Percentiles rank a stretch among this genome's conserved stretches.
phyloP scores from a whole-genome alignment of 2,888 invertebrate genomes.

The Macrophya alboannulata region DNA sequence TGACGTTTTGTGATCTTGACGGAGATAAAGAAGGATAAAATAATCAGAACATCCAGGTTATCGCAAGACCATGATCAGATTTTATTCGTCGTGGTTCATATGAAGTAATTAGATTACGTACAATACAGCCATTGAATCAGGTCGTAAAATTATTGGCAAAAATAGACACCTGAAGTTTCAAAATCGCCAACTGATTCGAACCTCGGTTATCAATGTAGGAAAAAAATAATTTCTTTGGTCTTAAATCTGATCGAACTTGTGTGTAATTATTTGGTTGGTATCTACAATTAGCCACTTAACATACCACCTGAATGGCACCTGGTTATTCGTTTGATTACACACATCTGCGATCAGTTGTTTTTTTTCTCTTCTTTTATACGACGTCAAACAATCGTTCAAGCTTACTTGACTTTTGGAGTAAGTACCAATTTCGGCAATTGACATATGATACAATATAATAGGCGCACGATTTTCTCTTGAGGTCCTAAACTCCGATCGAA shows the following conservation, averaged over 20 bases:
- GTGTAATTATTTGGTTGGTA: not conserved
- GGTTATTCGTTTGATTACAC: not conserved
- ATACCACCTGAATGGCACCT: conserved; percentile 12
- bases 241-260: not conserved
- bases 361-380: no score
- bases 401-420: not conserved
- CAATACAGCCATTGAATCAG: not conserved
- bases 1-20: not conserved
- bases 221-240: not conserved
- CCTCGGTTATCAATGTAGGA: not conserved
- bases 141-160: not conserved
- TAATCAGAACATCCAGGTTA: not conserved
- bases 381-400: not conserved
- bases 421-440: not conserved
- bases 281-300: conserved; percentile 21
- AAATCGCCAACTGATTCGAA: not conserved
- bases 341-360: not conserved
- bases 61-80: not conserved
- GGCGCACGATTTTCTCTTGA: no score
- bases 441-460: no score
- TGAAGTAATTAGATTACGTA: not conserved
- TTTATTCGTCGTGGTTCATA: not conserved
- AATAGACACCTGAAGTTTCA: not conserved
- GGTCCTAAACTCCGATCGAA: no score
- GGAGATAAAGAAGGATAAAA: not conserved